Evolutionary conservation across 2,113 vertebrate species (phyloP).

Genomic region (Gymnobelideus leadbeateri): DNA sequence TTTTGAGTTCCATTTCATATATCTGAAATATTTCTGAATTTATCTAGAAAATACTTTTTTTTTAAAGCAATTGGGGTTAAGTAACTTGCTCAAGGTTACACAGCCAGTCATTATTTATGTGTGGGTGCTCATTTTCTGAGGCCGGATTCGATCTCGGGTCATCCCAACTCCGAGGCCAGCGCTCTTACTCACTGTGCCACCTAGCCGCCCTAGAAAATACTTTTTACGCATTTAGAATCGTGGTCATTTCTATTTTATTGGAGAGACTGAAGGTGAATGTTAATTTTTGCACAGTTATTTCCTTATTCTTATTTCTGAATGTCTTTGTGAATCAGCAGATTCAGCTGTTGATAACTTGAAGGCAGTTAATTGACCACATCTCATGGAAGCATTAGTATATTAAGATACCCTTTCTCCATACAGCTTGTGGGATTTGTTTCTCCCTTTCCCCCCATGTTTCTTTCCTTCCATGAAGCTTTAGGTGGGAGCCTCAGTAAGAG

Average conservation of each 20-base stretch:
- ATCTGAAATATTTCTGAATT: neutral
- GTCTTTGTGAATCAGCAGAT: neutral
- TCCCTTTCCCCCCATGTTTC: neutral
- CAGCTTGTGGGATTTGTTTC: neutral
- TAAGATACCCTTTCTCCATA: neutral
- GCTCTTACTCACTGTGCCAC: too few relatives aligned
- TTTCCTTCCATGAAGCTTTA: neutral
- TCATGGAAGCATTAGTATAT: neutral
- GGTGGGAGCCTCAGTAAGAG: neutral
- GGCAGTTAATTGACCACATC: neutral
- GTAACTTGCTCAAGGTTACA: too few relatives aligned
- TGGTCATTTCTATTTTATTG: neutral
- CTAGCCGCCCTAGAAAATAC: too few relatives aligned
- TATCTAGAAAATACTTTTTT: neutral
- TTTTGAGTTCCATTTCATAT: neutral
- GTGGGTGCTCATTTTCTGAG: too few relatives aligned
- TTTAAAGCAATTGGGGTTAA: too few relatives aligned
- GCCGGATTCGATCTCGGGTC: too few relatives aligned
- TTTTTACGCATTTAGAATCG: too few relatives aligned
- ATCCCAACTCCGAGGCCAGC: too few relatives aligned
- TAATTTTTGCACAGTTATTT: neutral
- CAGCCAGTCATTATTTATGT: too few relatives aligned
- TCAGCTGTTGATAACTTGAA: too few relatives aligned
- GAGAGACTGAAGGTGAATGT: neutral
- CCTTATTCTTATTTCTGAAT: conserved; percentile 15